Evolutionary conservation across 1,140 invertebrate genomes (phyloP), one percentile per base, ranked within the genome.

Genomic region (Cyclargus thomasi): DNA sequence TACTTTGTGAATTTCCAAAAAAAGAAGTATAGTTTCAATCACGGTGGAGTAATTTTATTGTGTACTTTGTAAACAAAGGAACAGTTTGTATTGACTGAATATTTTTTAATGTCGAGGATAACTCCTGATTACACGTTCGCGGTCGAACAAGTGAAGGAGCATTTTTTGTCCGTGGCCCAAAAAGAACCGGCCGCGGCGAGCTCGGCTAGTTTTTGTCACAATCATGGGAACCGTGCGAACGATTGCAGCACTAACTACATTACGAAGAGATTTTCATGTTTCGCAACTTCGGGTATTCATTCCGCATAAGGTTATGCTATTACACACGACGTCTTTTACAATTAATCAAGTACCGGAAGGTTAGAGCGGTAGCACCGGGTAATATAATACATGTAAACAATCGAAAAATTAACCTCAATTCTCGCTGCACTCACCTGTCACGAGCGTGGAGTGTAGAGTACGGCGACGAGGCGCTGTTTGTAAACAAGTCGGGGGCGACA

Each of bases 351-450:
- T 16, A 47, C 39, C 10, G 14, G 3, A 47, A 47, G 39, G 39
- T 47, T 2, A 8, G 39, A 47, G 39, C 39, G 39, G 14, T 1
- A 8, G 14, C 39, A 16, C 10, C 39, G 18, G 18, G 18, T 4
- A 1, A 59, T 20, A 20, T 59, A 20, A 59, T 21, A 59, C 55
- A 59, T 59, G 39, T 47, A 70, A 62, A 71, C 65, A 73, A 71
- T 74, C 53, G 62, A 74, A 73, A 67, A 65, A 65, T 75, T 74
- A 73, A 82, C 78, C 80, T 81, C 75, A 75, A 84, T 86, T 67
- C 70, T 68, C 77, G 69, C 72, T 77, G 74, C 70, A 79, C 85
- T 85, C 75, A 88, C 85, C 83, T 81, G 75, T 80, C 76, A 82
- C 77, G 71, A 67, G 75, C 84, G 84, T 88, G 14, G 39, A 47